A percentile compares a stretch with the other conserved stretches of the same genome.
Conservation (phyloP, 2,888 invertebrate species). For the Drosophila imparisetae region DNA sequence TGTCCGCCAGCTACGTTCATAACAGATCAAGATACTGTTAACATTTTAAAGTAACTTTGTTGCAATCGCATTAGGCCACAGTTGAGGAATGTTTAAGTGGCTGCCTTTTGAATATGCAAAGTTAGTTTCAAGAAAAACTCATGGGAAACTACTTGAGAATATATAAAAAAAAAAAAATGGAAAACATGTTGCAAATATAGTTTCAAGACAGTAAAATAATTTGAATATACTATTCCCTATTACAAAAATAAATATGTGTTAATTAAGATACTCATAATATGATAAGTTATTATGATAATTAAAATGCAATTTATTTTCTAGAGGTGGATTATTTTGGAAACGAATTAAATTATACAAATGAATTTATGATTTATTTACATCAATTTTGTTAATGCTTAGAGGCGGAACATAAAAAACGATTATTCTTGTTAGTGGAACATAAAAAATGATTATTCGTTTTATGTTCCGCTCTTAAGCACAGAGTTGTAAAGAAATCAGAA, state of each 20-base stretch:
- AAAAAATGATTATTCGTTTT: background rate
- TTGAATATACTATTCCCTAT: background rate
- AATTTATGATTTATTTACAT: background rate
- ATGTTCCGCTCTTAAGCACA: background rate
- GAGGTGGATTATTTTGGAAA: background rate
- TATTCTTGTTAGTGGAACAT: background rate
- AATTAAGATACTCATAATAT: background rate
- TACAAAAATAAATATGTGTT: background rate
- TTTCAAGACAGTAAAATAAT: background rate
- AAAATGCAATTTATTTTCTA: background rate
- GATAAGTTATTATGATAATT: background rate
- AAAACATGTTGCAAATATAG: background rate
- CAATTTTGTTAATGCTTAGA: background rate
- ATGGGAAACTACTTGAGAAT: background rate
- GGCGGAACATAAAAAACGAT: background rate
- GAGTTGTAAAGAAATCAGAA: background rate
- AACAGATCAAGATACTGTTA: conserved; percentile 13
- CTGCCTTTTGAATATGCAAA: background rate
- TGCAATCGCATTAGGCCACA: background rate
- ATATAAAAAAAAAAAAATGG: background rate
- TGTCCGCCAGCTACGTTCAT: conserved; percentile 1
- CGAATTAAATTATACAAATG: background rate
- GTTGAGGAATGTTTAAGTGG: background rate
- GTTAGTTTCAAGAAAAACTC: background rate
- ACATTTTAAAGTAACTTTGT: conserved; percentile 7